Conservation (phyloP, 1,140 invertebrate genomes). For the Drosophila serrata region DNA sequence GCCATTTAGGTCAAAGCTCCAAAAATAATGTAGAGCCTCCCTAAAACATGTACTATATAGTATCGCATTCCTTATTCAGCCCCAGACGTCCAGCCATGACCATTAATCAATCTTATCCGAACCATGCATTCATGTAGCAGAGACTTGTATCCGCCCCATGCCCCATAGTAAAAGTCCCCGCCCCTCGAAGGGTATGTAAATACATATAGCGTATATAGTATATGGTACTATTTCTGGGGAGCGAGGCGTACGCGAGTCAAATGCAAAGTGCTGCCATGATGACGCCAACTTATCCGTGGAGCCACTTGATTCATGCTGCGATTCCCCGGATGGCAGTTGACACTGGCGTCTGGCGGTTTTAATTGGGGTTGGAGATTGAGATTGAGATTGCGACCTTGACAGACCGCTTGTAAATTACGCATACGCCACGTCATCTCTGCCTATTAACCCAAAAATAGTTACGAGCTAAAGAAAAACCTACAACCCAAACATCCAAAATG, state of each 20-base stretch:
- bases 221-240: conserved; percentile 6
- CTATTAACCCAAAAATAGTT: conserved; percentile 32
- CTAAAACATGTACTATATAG: conserved; percentile 2
- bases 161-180: conserved; percentile 7
- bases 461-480: conserved; percentile 11
- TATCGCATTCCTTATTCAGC: conserved; percentile 14
- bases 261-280: conserved; percentile 57
- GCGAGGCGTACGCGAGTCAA: conserved; percentile 32
- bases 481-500: conserved; percentile 45
- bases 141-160: conserved; percentile 16
- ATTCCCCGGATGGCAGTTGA: conserved; percentile 32
- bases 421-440: conserved; percentile 55
- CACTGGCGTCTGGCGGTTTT: conserved; percentile 47
- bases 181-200: conserved; percentile 9
- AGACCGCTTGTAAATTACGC: conserved; percentile 59
- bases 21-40: neutral
- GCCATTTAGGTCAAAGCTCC: conserved; percentile 4
- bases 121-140: conserved; percentile 19
- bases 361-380: conserved; percentile 39
- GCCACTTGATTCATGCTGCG: conserved; percentile 50
- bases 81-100: conserved; percentile 7
- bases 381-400: conserved; percentile 42
- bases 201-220: neutral
- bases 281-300: conserved; percentile 43
- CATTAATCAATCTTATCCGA: conserved; percentile 43